Evolutionary conservation across 2,113 vertebrate genomes (phyloP), one percentile per base, ranked within the genome.

Genomic region (Colossoma macropomum): DNA sequence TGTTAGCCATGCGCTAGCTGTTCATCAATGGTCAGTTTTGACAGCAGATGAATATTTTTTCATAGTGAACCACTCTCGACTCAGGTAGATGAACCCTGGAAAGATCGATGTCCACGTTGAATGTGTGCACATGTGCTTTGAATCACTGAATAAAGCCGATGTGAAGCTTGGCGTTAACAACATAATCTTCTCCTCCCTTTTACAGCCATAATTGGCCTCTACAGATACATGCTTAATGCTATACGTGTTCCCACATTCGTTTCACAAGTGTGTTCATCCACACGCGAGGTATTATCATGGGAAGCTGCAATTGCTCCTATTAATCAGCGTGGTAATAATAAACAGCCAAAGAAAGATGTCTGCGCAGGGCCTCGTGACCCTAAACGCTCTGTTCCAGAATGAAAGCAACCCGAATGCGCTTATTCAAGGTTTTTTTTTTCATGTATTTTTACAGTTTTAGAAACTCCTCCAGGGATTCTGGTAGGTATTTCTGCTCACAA

Each of bases 301-400:
- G 90, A 92, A 89, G 84, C 85, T 87, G 88, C 89, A 92, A 93
- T 92, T 90, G 90, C 89, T 89, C 86, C 89, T 93, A 93, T 94
- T 94, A 94, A 94, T 94, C 92, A 92, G 91, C 81, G 85, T 86
- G 90, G 89, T 91, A 90, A 93, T 94, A 93, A 93, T 94, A 92
- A 94, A 92, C 90, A 92, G 86, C 90, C 85, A 91, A 92, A 90
- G 91, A 93, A 91, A 91, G 89, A 89, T 85, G 86, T 86, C 81
- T 71, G 87, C 86, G 87, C 84, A 65, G 89, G 87, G 84, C 90
- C 77, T 75, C 72, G 70, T 87, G 86, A 90, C 70, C 72, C 77
- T 41, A 27, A 60, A 93, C 89, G 84, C 87, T 90, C 86, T 85
- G 87, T 83, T 87, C 80, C 63, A 48, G 73, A 79, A 79, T 66